Conservation (phyloP, 2,113 vertebrate genomes). For the Nettapus auritus region DNA sequence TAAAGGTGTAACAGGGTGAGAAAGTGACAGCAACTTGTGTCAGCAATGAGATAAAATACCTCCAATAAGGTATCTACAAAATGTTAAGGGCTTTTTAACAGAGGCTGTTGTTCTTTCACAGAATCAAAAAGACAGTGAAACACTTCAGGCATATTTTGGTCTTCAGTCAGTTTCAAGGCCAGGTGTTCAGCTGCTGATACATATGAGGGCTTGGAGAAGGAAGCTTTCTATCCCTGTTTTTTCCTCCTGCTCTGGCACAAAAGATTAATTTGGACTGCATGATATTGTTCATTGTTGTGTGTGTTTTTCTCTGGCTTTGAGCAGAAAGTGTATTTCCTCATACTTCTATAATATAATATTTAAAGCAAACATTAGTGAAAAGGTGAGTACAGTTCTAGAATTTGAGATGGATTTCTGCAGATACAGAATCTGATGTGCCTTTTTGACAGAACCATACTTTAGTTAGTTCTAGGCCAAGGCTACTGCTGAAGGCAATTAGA, state of each 20-base stretch:
- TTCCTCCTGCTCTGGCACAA: background rate
- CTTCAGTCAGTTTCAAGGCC: background rate
- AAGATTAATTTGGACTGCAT: background rate
- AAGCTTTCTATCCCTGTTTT: background rate
- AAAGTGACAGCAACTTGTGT: background rate
- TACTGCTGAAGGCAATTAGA: fast-evolving
- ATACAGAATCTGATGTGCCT: background rate
- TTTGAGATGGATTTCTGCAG: background rate
- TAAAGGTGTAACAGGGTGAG: too few species aligned
- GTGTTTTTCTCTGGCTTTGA: background rate
- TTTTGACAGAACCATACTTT: background rate
- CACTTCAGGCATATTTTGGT: background rate
- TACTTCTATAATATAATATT: background rate
- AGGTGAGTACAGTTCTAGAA: background rate
- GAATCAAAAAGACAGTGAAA: background rate
- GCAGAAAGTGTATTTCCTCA: background rate
- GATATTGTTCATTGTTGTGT: background rate
- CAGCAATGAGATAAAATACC: background rate
- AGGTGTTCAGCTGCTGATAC: background rate
- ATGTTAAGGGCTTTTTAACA: background rate
- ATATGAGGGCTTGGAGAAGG: background rate
- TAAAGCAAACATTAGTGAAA: background rate
- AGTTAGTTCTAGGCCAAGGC: background rate
- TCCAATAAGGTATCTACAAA: background rate
- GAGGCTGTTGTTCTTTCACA: fast-evolving